Evolutionary conservation across 2,797 vertebrate species (phyloP).

Genomic region (Alauda arvensis): DNA sequence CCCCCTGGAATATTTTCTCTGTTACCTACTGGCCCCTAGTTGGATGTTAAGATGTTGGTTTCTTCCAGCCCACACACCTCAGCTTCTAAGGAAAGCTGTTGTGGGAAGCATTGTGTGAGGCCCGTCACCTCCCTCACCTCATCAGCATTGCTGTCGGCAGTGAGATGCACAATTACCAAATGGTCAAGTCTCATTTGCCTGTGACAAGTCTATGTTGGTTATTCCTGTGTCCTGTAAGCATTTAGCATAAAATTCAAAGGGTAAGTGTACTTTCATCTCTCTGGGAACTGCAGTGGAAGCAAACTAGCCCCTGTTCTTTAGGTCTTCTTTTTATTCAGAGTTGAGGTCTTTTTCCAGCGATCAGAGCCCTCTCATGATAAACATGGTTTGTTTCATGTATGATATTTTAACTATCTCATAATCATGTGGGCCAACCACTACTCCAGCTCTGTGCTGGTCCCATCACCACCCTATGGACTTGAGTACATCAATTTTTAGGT

Average conservation of each 20-base stretch:
- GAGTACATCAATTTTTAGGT: neutral
- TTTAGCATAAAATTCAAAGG: neutral
- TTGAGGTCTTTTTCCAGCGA: neutral
- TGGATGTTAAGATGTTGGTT: neutral
- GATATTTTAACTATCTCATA: neutral
- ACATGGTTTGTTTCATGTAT: neutral
- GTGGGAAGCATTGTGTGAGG: neutral
- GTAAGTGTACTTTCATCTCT: neutral
- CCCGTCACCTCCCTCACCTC: neutral
- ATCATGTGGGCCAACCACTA: neutral
- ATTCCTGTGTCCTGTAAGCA: neutral
- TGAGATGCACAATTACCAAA: neutral
- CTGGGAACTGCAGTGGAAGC: neutral
- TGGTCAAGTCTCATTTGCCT: neutral
- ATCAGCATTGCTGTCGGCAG: neutral
- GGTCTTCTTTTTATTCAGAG: neutral
- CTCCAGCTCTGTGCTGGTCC: neutral
- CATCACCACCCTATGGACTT: neutral
- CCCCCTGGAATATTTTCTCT: neutral
- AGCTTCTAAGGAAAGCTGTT: neutral
- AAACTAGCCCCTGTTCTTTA: neutral
- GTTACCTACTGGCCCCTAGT: neutral
- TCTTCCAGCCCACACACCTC: neutral
- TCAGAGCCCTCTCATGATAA: neutral
- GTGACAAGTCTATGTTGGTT: neutral